A percentile compares a stretch with the other conserved stretches of the same genome.
phyloP scores from a whole-genome alignment of 2,113 vertebrate species.

The Shinisaurus crocodilurus region DNA sequence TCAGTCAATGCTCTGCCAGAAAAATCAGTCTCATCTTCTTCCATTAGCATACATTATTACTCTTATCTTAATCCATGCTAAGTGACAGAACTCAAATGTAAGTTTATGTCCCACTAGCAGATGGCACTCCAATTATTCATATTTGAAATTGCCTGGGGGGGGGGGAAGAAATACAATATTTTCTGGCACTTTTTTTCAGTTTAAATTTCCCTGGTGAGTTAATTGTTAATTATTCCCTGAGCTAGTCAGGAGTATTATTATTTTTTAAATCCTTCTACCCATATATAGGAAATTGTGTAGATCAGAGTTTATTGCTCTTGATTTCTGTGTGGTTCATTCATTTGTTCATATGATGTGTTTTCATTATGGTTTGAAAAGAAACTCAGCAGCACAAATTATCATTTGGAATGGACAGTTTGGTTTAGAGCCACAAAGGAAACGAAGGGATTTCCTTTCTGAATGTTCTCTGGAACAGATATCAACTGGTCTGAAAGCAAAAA shows the following conservation, averaged over 20 bases:
- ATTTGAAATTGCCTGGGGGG: constrained; percentile 5
- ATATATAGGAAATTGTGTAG: background rate
- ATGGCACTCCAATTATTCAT: constrained; percentile 51
- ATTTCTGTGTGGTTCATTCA: constrained; percentile 5
- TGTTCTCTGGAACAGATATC: background rate
- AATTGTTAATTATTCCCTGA: background rate
- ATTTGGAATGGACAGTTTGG: constrained; percentile 1
- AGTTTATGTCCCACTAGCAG: constrained; percentile 54
- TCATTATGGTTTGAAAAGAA: constrained; percentile 26
- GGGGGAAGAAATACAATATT: constrained; percentile 23
- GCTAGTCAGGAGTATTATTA: background rate
- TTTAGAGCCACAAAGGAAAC: constrained; percentile 10
- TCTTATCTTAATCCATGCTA: constrained; percentile 40
- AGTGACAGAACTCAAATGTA: background rate
- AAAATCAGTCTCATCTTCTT: constrained; percentile 4
- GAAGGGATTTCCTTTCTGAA: background rate
- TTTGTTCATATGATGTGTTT: constrained; percentile 39
- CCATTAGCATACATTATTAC: constrained; percentile 25
- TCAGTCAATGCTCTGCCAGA: constrained; percentile 19
- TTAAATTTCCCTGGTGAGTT: constrained; percentile 31
- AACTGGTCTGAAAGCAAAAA: constrained; percentile 8
- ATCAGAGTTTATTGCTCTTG: background rate
- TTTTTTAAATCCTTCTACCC: background rate
- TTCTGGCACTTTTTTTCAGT: constrained; percentile 7
- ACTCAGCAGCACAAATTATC: constrained; percentile 27